Conservation (phyloP, 2,888 invertebrate species). For the Troides aeacus region DNA sequence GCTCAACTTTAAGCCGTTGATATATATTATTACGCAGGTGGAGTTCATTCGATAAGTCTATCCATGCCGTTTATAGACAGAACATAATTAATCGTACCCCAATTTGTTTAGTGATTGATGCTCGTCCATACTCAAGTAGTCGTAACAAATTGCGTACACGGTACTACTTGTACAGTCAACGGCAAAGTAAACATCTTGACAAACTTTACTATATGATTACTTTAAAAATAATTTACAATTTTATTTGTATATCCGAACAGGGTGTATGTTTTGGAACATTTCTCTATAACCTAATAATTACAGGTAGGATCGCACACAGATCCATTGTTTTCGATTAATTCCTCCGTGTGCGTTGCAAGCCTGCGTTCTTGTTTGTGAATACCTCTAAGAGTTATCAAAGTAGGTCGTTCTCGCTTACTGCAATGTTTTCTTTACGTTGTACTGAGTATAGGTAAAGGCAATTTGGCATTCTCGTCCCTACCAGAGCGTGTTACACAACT, state of each 20-base stretch:
- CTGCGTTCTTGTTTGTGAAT: conserved; percentile 50
- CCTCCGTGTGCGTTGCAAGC: conserved; percentile 39
- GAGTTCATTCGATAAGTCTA: conserved; percentile 25
- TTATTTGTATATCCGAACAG: not conserved
- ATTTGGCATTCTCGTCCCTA: conserved; percentile 10
- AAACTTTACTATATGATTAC: not conserved
- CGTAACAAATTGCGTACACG: conserved; percentile 16
- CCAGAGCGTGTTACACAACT: not conserved
- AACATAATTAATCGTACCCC: conserved; percentile 28
- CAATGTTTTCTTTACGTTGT: conserved; percentile 60
- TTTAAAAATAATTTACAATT: not conserved
- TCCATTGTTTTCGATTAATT: conserved; percentile 47
- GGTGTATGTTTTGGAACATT: conserved; percentile 4
- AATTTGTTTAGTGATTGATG: conserved; percentile 28
- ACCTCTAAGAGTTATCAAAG: conserved; percentile 65
- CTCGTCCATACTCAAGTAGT: conserved; percentile 11
- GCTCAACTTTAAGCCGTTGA: conserved; percentile 24
- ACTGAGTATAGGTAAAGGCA: conserved; percentile 29
- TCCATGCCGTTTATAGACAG: conserved; percentile 25
- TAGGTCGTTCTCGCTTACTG: conserved; percentile 63
- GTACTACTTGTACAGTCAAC: conserved; percentile 4
- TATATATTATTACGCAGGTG: conserved; percentile 28
- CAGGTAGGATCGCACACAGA: conserved; percentile 9
- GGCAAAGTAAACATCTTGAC: not conserved
- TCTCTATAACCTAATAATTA: conserved; percentile 17